Percentiles rank a stretch among this genome's conserved stretches.
Evolutionary conservation across 1,140 invertebrate genomes (phyloP).

Genomic region (Neodiprion pinetum): DNA sequence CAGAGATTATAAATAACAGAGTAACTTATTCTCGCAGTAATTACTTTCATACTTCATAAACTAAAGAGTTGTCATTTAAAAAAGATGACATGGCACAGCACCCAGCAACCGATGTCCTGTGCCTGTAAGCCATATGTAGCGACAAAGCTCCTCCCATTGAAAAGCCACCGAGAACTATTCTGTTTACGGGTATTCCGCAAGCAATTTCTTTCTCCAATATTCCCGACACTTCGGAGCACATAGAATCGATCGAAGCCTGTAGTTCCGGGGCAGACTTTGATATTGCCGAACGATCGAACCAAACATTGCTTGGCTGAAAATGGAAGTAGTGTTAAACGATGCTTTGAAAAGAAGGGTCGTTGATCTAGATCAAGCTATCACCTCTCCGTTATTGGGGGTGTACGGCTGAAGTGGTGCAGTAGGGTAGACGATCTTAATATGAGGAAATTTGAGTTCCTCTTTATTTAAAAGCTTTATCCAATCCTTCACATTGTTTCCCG

Average conservation of each 20-base stretch:
- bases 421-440: conserved; percentile 75
- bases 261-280: conserved; percentile 67
- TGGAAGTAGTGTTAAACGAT: conserved; percentile 9
- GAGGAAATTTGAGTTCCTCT: conserved; percentile 68
- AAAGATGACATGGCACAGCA: conserved; percentile 77
- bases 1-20: neutral
- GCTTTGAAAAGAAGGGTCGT: conserved; percentile 10
- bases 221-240: conserved; percentile 64
- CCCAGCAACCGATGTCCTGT: conserved; percentile 68
- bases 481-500: conserved; percentile 67
- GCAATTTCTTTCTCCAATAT: conserved; percentile 71
- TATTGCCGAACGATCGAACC: conserved; percentile 73
- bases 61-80: conserved; percentile 70
- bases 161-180: conserved; percentile 77
- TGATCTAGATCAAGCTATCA: conserved; percentile 44
- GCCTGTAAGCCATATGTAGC: conserved; percentile 71
- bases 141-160: conserved; percentile 80
- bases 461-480: conserved; percentile 70
- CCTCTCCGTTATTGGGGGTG: conserved; percentile 67
- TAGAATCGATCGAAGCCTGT: conserved; percentile 65
- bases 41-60: conserved; percentile 63
- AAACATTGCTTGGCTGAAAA: conserved; percentile 67
- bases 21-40: neutral
- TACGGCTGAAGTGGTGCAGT: conserved; percentile 74
- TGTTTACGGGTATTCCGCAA: conserved; percentile 67